Percentiles rank a stretch among this genome's conserved stretches.
Conservation (phyloP, 1,140 invertebrate species). For the Gonioctena quinquepunctata region DNA sequence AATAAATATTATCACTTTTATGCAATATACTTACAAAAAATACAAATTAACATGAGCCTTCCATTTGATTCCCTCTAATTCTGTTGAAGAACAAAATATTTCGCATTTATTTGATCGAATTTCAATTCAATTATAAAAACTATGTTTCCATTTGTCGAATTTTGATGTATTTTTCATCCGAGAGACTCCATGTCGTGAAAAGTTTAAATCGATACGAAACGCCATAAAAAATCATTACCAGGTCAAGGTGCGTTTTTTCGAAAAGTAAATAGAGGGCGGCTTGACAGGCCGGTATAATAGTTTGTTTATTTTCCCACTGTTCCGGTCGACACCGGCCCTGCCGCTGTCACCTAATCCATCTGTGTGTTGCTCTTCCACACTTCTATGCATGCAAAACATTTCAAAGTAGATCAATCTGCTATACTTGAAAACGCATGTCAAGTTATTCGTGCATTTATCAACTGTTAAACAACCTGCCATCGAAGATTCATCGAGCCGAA, state of each 20-base stretch:
- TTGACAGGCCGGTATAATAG: slow-evolving; percentile 53
- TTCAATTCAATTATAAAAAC: too few species aligned
- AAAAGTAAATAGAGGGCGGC: slow-evolving; percentile 43
- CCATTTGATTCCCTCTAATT: too few species aligned
- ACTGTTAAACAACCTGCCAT: slow-evolving; percentile 18
- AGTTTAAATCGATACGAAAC: neutral
- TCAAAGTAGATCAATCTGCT: slow-evolving; percentile 56
- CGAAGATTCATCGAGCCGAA: slow-evolving; percentile 1
- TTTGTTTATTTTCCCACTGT: slow-evolving; percentile 56
- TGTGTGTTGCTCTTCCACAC: slow-evolving; percentile 47
- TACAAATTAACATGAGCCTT: too few species aligned
- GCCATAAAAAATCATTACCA: neutral
- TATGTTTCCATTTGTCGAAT: too few species aligned
- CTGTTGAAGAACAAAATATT: too few species aligned
- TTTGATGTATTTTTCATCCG: too few species aligned
- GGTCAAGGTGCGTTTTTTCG: slow-evolving; percentile 16
- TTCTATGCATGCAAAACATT: slow-evolving; percentile 51
- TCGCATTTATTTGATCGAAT: too few species aligned
- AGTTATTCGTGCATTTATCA: slow-evolving; percentile 27
- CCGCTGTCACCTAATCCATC: slow-evolving; percentile 43
- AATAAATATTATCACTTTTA: too few species aligned
- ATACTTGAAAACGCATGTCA: slow-evolving; percentile 47
- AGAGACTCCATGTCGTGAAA: too few species aligned
- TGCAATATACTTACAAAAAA: too few species aligned
- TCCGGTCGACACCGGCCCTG: slow-evolving; percentile 47